A percentile compares a stretch with the other conserved stretches of the same genome.
Evolutionary conservation across 1,140 invertebrate genomes (phyloP).

Genomic region (Cryptotermes secundus): DNA sequence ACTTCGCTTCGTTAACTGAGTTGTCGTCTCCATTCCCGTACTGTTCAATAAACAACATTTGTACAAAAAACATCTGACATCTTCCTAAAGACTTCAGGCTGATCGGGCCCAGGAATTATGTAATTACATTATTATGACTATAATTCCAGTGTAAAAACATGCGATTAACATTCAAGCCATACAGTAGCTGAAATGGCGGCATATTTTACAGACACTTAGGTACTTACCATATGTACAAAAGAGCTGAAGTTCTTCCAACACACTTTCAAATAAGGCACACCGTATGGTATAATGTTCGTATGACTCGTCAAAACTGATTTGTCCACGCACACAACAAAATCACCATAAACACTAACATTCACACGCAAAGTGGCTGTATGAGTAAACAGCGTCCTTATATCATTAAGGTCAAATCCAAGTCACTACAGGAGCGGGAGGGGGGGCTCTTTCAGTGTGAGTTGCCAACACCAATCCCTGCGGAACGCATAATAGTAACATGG

Average conservation of each 20-base stretch:
- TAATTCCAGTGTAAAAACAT: background rate
- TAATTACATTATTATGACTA: background rate
- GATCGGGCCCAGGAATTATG: too few species aligned
- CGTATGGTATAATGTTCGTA: background rate
- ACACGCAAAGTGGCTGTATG: background rate
- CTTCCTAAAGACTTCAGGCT: too few species aligned
- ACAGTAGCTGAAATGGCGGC: too few species aligned
- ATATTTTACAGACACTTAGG: background rate
- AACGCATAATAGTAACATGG: too few species aligned
- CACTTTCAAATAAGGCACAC: background rate
- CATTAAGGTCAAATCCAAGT: background rate
- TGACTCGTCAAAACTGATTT: background rate
- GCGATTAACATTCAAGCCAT: background rate
- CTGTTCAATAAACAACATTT: too few species aligned
- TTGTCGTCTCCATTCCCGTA: too few species aligned
- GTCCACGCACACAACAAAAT: background rate
- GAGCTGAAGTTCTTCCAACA: background rate
- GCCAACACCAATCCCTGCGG: background rate
- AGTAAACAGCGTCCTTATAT: background rate
- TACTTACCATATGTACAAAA: background rate
- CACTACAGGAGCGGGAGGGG: background rate
- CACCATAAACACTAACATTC: background rate
- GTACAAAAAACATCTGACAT: too few species aligned
- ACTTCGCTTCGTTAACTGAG: too few species aligned
- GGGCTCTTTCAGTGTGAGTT: background rate